Evolutionary conservation across 2,797 vertebrate genomes (phyloP).

Genomic region (Hozukius guyotensis): DNA sequence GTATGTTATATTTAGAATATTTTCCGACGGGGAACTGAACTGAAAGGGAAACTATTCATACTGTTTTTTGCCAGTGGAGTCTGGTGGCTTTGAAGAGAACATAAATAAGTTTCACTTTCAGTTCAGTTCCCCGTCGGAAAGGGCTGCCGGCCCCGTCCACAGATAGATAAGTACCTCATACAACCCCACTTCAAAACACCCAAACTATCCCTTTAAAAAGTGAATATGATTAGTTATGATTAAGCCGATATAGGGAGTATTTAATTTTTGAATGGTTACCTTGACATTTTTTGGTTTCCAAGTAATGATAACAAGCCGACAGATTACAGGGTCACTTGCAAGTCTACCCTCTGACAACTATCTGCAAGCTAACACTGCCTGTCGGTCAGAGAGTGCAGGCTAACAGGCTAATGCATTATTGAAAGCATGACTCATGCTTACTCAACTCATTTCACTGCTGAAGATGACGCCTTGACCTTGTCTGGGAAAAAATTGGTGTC

Average conservation of each 20-base stretch:
- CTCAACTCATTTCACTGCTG: constrained; percentile 63
- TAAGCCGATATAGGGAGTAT: background rate
- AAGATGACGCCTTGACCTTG: constrained; percentile 57
- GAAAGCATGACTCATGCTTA: constrained; percentile 69
- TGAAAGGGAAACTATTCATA: no score
- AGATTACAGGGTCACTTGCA: constrained; percentile 30
- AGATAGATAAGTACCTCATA: no score
- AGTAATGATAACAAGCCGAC: background rate
- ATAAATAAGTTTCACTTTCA: no score
- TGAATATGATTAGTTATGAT: constrained; percentile 10
- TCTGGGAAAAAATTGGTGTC: constrained; percentile 41
- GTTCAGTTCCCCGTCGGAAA: no score
- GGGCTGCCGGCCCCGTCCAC: no score
- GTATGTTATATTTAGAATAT: no score
- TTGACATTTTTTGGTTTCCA: constrained; percentile 1
- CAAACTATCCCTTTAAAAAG: background rate
- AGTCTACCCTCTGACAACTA: constrained; percentile 44
- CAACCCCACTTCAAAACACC: no score
- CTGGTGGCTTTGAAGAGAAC: no score
- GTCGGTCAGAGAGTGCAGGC: constrained; percentile 36
- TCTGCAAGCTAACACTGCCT: constrained; percentile 45
- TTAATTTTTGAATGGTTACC: background rate
- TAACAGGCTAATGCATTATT: constrained; percentile 69
- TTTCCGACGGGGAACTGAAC: no score
- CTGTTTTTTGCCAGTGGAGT: no score